Conservation (phyloP, 2,888 invertebrate species). For the Campoletis raptor region DNA sequence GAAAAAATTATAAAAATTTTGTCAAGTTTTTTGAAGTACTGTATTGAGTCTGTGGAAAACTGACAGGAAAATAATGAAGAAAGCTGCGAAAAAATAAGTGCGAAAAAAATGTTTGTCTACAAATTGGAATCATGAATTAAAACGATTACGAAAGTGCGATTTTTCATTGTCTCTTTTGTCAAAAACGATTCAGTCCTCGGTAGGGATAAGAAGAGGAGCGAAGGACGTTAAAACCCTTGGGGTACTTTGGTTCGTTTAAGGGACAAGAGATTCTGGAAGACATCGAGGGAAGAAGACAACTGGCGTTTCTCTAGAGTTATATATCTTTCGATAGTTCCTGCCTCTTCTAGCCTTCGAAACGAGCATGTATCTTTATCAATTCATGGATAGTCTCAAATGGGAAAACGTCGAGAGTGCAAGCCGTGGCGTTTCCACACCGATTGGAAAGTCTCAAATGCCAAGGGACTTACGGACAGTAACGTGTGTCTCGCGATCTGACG, state of each 20-base stretch:
- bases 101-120: no score
- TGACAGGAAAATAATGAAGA: no score
- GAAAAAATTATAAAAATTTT: no score
- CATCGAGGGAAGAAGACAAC: constrained; percentile 6
- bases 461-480: constrained; percentile 26
- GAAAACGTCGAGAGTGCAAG: constrained; percentile 50
- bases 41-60: no score
- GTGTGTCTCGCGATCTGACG: constrained; percentile 1
- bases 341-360: constrained; percentile 49
- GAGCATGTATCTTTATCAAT: constrained; percentile 63
- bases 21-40: no score
- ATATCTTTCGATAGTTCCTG: constrained; percentile 21
- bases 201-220: not conserved
- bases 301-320: constrained; percentile 4
- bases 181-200: not conserved
- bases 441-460: constrained; percentile 45
- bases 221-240: constrained; percentile 29
- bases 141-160: not conserved
- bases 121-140: not conserved
- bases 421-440: constrained; percentile 34
- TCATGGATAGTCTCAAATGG: constrained; percentile 65
- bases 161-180: constrained; percentile 9
- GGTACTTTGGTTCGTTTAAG: constrained; percentile 39
- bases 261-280: not conserved
- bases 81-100: no score